Conservation (phyloP, 1,140 invertebrate species). For the Chironomus tepperi region DNA sequence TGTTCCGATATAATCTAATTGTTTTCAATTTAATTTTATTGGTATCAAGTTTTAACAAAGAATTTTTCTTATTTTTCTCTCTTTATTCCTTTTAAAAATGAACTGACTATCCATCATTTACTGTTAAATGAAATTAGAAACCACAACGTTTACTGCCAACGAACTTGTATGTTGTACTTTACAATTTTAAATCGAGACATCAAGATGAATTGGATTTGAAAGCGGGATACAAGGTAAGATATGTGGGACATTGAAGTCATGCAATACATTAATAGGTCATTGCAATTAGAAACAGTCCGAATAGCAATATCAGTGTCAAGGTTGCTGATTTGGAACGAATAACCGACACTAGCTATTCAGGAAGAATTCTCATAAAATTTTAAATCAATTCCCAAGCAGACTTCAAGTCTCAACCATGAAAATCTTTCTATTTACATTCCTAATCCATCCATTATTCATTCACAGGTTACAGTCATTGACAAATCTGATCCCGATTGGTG, state of each 20-base stretch:
- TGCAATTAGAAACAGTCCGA: no score
- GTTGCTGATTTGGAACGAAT: no score
- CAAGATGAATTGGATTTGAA: constrained; percentile 90
- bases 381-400: no score
- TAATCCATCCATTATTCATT: neutral
- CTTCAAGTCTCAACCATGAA: no score
- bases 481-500: constrained; percentile 94
- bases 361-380: no score
- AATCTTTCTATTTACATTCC: no score
- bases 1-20: neutral
- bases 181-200: constrained; percentile 90
- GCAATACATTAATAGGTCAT: no score
- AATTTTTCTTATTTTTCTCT: constrained; percentile 26
- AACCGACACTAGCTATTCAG: no score
- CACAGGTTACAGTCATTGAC: constrained; percentile 77
- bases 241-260: no score
- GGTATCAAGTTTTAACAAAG: no score
- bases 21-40: neutral
- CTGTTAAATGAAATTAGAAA: constrained; percentile 48
- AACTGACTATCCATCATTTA: no score
- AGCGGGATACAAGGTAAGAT: constrained; percentile 71
- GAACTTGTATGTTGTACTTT: constrained; percentile 88
- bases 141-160: constrained; percentile 76
- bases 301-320: no score
- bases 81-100: constrained; percentile 30